A percentile compares a stretch with the other conserved stretches of the same genome.
Evolutionary conservation across 2,113 vertebrate species (phyloP).

Genomic region (Corydoras sp.): DNA sequence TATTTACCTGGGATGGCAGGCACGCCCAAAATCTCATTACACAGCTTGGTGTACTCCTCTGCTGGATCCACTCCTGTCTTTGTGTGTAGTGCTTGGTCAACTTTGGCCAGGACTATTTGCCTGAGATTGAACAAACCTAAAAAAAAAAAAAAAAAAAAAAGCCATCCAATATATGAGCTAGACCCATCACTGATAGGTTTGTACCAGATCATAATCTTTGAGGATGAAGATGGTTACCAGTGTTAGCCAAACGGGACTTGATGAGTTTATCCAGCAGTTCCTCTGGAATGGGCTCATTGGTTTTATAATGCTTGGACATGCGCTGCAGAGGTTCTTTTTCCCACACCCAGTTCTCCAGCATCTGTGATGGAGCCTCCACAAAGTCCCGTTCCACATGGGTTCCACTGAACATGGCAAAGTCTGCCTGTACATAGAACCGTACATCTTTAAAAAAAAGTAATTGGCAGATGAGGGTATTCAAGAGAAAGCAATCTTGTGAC

Average conservation of each 20-base stretch:
- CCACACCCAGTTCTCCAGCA: conserved; percentile 99
- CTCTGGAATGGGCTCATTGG: conserved; percentile 67
- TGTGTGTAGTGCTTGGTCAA: conserved; percentile 90
- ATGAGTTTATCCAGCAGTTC: conserved; percentile 87
- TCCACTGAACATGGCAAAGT: conserved; percentile 96
- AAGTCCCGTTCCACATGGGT: conserved; percentile 95
- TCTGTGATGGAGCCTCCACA: conserved; percentile 93
- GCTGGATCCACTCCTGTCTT: conserved; percentile 70
- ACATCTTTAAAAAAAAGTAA: background rate
- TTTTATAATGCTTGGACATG: conserved; percentile 90
- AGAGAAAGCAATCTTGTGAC: conserved; percentile 52
- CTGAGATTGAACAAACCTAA: conserved; percentile 91
- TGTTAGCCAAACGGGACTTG: conserved; percentile 90
- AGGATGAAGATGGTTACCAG: conserved; percentile 59
- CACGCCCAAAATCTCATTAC: conserved; percentile 80
- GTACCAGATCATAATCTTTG: background rate
- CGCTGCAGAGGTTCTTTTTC: conserved; percentile 84
- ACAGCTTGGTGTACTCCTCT: conserved; percentile 78
- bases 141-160: background rate
- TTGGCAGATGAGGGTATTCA: background rate
- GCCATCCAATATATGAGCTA: too few relatives aligned
- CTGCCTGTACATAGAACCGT: conserved; percentile 65
- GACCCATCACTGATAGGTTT: too few relatives aligned
- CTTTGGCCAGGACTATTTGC: conserved; percentile 91
- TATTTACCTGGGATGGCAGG: conserved; percentile 78